Conservation (phyloP, 2,113 vertebrate species). For the Corydoras maculifer region DNA sequence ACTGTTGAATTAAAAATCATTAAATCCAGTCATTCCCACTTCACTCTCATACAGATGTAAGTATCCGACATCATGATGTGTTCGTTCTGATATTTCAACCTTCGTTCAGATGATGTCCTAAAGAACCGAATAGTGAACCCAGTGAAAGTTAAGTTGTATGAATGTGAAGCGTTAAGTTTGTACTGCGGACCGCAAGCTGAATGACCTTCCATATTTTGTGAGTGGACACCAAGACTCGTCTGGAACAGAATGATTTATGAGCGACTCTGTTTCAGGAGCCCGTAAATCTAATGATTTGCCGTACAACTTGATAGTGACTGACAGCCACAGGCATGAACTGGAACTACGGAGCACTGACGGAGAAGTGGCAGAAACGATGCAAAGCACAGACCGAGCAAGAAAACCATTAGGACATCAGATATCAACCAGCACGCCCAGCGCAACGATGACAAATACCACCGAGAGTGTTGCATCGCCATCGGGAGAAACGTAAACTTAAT, state of each 20-base stretch:
- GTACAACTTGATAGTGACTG: slow-evolving; percentile 22
- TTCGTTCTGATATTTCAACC: too few species aligned
- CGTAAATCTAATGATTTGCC: slow-evolving; percentile 20
- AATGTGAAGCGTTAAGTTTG: background rate
- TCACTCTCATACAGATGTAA: too few species aligned
- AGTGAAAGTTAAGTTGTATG: too few species aligned
- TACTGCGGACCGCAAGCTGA: background rate
- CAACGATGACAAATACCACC: background rate
- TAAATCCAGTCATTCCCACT: too few species aligned
- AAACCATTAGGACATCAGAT: slow-evolving; percentile 19
- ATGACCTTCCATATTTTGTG: slow-evolving; percentile 6
- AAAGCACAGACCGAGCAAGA: background rate
- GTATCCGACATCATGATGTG: too few species aligned
- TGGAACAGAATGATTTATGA: slow-evolving; percentile 25
- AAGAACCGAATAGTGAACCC: too few species aligned
- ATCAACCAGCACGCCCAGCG: slow-evolving; percentile 6
- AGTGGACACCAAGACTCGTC: slow-evolving; percentile 4
- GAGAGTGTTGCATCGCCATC: slow-evolving; percentile 16
- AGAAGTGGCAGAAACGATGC: slow-evolving; percentile 12
- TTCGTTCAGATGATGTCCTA: too few species aligned
- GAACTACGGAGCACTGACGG: slow-evolving; percentile 6
- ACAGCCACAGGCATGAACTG: slow-evolving; percentile 25
- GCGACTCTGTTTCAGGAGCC: slow-evolving; percentile 24
- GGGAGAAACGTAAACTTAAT: slow-evolving; percentile 18
- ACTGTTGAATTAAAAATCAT: too few species aligned